Evolutionary conservation across 2,888 invertebrate genomes (phyloP), one percentile per base, ranked within the genome.

Genomic region (Cephus sareptanus): DNA sequence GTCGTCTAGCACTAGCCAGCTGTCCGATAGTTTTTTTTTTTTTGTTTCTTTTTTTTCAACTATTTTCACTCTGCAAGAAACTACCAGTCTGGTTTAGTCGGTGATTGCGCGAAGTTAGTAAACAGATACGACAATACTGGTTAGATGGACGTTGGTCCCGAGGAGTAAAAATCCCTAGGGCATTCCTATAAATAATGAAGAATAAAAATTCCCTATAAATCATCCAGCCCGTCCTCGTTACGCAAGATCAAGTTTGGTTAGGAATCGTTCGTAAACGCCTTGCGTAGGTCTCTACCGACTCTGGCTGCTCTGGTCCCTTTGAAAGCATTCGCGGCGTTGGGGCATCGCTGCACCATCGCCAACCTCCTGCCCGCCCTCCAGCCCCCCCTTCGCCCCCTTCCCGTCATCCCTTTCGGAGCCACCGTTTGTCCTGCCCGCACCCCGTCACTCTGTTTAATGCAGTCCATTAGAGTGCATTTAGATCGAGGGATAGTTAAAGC

Each of bases 391-490:
- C 78, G 79, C 79, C 79, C 78, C 81, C 79, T 78, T 79, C 81
- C 35, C 75, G 73, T 76, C 80, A 69, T 77, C 78, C 56, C 73
- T 79, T 73, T 23, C 81, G 83, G 79, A 80, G 79, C 82, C 75
- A 80, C 79, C 81, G 56, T 56, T 56, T 56, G 56, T 56, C 75
- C 84, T 77, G 81, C 78, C 76, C 73, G 83, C 80, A 79, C 78
- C 83, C 85, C 88, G 84, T 85, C 89, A 84, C 85, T 87, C 89
- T 88, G 87, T 91, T 91, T 91, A 91, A 91, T 91, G 90, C 91
- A 91, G 90, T 91, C 91, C 91, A 91, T 91, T 91, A 91, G 91
- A 90, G 91, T 90, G 90, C 91, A 91, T 91, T 90, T 91, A 91
- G 91, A 91, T 91, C 90, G 90, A 87, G 89, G 89, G 89, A 91